A percentile compares a stretch with the other conserved stretches of the same genome.
Conservation (phyloP, 1,140 invertebrate genomes). For the Platyura marginata region DNA sequence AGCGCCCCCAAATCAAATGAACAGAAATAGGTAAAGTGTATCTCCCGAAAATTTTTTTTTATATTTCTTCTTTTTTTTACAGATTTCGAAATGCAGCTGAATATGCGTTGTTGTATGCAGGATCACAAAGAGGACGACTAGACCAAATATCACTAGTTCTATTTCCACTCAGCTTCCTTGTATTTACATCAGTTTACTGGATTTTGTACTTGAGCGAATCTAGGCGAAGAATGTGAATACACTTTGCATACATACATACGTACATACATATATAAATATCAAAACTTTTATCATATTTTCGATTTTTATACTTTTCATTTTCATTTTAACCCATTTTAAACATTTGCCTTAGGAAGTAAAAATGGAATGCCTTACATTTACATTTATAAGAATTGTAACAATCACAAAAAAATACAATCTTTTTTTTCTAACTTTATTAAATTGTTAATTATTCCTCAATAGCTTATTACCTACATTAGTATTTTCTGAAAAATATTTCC, state of each 20-base stretch:
- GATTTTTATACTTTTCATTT: neutral
- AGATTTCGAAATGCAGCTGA: constrained; percentile 26
- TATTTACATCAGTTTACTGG: constrained; percentile 51
- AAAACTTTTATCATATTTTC: neutral
- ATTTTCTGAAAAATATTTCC: no score
- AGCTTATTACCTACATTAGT: no score
- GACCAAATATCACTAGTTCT: constrained; percentile 39
- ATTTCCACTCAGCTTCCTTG: constrained; percentile 46
- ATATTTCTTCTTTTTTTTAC: constrained; percentile 3
- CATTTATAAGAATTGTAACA: no score
- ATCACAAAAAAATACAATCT: no score
- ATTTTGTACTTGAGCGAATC: constrained; percentile 40
- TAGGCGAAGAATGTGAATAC: constrained; percentile 6
- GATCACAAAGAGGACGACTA: constrained; percentile 32
- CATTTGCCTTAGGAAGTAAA: neutral
- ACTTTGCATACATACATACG: neutral
- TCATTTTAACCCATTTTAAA: neutral
- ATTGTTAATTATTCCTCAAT: no score
- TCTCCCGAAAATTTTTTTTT: neutral
- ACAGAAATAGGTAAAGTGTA: neutral
- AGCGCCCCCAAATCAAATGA: neutral
- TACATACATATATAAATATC: neutral
- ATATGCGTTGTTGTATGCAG: constrained; percentile 33
- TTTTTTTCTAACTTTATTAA: no score
- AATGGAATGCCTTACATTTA: no score